Conservation (phyloP, 2,797 vertebrate species). For the Odontamblyopus lacepedii region DNA sequence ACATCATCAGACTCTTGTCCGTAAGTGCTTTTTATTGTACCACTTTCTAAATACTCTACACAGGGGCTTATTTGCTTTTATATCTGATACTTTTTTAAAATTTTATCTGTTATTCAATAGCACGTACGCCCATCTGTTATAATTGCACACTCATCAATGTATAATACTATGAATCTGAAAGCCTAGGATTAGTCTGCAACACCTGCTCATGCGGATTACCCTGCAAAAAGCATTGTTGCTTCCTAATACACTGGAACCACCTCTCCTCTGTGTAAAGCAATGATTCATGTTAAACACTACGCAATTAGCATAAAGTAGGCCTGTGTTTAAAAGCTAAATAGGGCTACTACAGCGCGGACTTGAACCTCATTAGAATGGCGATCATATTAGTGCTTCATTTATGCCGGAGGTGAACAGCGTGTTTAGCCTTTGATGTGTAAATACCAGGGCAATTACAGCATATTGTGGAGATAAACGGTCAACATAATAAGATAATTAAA, state of each 20-base stretch:
- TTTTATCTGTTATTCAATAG: background rate
- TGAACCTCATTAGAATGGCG: constrained; percentile 30
- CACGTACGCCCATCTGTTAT: constrained; percentile 30
- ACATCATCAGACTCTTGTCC: background rate
- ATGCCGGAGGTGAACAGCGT: constrained; percentile 23
- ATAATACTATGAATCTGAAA: constrained; percentile 64
- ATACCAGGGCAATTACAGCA: constrained; percentile 52
- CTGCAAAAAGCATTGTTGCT: constrained; percentile 33
- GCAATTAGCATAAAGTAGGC: constrained; percentile 13
- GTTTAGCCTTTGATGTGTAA: constrained; percentile 54
- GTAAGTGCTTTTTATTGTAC: too few relatives aligned
- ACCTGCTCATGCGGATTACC: constrained; percentile 68
- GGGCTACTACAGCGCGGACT: constrained; percentile 12
- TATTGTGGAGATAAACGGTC: constrained; percentile 46
- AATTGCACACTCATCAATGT: constrained; percentile 68
- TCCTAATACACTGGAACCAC: constrained; percentile 16
- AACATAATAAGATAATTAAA: constrained; percentile 50
- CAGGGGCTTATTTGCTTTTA: background rate
- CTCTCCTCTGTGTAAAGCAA: constrained; percentile 14
- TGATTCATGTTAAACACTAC: constrained; percentile 32
- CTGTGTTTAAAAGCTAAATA: constrained; percentile 31
- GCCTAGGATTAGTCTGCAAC: constrained; percentile 62
- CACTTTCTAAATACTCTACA: too few relatives aligned
- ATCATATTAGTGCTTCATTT: constrained; percentile 27
- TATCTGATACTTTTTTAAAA: background rate